A percentile compares a stretch with the other conserved stretches of the same genome.
These are phyloP conservation scores for Cryptus armator DNA, from an alignment of 2,888 invertebrate genomes.

Conservation along the genomic window DNA sequence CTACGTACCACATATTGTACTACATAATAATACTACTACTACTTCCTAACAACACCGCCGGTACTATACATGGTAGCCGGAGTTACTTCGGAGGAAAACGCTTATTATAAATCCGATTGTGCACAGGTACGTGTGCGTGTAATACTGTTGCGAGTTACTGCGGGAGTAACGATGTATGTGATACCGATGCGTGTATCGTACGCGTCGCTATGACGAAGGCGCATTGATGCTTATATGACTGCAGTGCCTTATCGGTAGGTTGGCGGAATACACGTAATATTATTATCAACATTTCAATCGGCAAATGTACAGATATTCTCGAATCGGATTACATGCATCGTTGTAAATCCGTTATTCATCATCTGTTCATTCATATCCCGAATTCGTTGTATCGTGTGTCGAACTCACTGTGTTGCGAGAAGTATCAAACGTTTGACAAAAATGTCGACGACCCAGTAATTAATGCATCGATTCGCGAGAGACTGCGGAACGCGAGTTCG, in stretches of 20 bases:
- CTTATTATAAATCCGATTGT: conserved; percentile 15
- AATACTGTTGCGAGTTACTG: conserved; percentile 1
- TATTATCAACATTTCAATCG: neutral
- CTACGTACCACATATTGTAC: neutral
- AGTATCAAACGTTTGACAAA: neutral
- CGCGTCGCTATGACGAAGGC: neutral
- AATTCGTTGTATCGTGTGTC: neutral
- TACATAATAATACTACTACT: neutral
- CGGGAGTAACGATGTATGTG: neutral
- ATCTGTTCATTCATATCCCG: neutral
- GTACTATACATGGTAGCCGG: neutral
- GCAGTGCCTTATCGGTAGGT: neutral
- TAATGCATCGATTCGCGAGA: neutral
- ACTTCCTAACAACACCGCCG: neutral
- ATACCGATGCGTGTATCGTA: neutral
- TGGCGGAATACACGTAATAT: neutral
- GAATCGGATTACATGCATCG: neutral
- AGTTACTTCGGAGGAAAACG: neutral
- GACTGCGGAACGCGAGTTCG: neutral
- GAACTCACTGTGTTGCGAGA: neutral
- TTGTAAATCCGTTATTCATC: neutral
- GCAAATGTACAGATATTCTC: neutral
- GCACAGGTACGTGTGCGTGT: neutral
- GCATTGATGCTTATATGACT: neutral
- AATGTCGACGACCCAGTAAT: neutral